A percentile compares a stretch with the other conserved stretches of the same genome.
Conservation (phyloP, 2,888 invertebrate species). For the Hydrotaea cyrtoneurina region DNA sequence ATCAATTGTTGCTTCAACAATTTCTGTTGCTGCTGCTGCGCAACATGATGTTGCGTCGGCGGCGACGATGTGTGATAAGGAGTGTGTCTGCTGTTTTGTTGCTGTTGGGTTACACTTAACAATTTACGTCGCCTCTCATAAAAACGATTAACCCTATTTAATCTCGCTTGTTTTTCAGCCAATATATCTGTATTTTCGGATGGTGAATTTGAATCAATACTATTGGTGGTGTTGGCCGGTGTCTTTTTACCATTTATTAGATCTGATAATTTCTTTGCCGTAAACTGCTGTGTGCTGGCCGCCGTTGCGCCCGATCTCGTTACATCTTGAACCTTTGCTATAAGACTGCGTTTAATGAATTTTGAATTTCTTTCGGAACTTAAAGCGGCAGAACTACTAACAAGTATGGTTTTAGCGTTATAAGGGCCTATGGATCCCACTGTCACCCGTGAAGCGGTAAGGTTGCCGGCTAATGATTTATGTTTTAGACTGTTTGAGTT, state of each 20-base stretch:
- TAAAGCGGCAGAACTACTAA: constrained; percentile 71
- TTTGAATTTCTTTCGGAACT: constrained; percentile 71
- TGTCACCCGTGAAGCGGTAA: constrained; percentile 36
- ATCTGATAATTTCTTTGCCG: constrained; percentile 74
- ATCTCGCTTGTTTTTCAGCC: constrained; percentile 66
- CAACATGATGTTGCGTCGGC: constrained; percentile 51
- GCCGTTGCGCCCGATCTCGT: constrained; percentile 31
- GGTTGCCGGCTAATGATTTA: constrained; percentile 47
- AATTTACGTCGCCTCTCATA: constrained; percentile 75
- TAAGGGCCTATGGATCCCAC: constrained; percentile 61
- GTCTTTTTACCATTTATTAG: constrained; percentile 71
- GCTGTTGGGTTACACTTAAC: constrained; percentile 58
- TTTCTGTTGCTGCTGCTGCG: constrained; percentile 69
- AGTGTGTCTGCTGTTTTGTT: constrained; percentile 50
- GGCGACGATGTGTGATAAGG: constrained; percentile 54
- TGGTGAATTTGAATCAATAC: constrained; percentile 7
- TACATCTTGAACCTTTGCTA: constrained; percentile 63
- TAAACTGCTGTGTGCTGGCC: constrained; percentile 65
- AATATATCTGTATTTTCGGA: constrained; percentile 46
- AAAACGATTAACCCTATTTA: constrained; percentile 72
- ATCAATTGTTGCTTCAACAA: constrained; percentile 74
- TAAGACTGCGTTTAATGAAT: constrained; percentile 73
- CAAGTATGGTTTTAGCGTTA: constrained; percentile 74
- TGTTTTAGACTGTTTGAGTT: constrained; percentile 51
- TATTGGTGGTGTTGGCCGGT: not conserved